Conservation (phyloP, 1,140 invertebrate genomes). For the Listronotus oregonensis region DNA sequence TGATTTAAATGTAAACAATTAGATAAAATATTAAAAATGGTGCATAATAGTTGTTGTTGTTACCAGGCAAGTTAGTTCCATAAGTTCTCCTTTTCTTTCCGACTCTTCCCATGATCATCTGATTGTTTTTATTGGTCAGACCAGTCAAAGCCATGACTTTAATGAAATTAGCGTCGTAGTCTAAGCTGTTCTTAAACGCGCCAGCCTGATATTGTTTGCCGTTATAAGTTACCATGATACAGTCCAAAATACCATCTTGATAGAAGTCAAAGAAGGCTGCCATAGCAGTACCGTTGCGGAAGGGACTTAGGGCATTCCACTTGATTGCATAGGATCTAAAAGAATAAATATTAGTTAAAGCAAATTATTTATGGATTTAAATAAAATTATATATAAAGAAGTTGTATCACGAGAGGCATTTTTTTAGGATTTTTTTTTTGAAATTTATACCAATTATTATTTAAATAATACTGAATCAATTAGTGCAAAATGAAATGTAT, state of each 20-base stretch:
- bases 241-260: constrained; percentile 81
- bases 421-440: too few species aligned
- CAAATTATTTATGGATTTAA: too few species aligned
- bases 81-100: constrained; percentile 79
- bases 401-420: too few species aligned
- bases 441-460: too few species aligned
- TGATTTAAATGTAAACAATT: too few species aligned
- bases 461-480: too few species aligned
- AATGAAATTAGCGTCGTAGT: constrained; percentile 94
- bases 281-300: constrained; percentile 74
- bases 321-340: constrained; percentile 70
- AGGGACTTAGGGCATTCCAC: constrained; percentile 73
- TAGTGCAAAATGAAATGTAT: too few species aligned
- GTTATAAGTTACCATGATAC: constrained; percentile 74
- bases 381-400: too few species aligned
- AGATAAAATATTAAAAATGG: too few species aligned
- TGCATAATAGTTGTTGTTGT: too few species aligned
- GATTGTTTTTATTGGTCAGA: constrained; percentile 71
- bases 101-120: constrained; percentile 70
- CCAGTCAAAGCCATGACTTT: constrained; percentile 94
- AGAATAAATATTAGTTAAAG: not conserved
- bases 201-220: constrained; percentile 63
- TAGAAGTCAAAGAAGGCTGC: constrained; percentile 93
- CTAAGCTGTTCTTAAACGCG: constrained; percentile 85
- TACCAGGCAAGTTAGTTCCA: constrained; percentile 66